Evolutionary conservation across 2,888 invertebrate species (phyloP).

Genomic region (Pseudococcus jackbeardsleyi): DNA sequence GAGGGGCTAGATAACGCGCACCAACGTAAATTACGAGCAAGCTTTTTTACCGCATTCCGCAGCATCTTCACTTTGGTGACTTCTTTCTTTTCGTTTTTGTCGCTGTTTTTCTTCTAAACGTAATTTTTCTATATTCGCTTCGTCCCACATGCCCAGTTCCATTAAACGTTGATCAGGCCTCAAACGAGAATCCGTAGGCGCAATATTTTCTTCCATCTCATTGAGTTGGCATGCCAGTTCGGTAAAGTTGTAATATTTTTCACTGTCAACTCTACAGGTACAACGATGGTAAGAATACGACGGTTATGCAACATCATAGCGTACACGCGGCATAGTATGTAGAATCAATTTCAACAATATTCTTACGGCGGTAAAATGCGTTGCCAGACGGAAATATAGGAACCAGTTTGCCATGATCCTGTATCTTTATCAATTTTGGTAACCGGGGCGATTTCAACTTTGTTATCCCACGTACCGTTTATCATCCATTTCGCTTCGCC

Average conservation of each 20-base stretch:
- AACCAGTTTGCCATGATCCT: constrained; percentile 93
- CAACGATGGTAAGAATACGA: not conserved
- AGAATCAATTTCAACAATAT: not conserved
- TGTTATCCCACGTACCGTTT: constrained; percentile 94
- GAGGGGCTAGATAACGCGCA: not conserved
- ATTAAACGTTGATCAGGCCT: constrained; percentile 98
- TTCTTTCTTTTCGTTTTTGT: constrained; percentile 78
- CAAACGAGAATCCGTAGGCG: constrained; percentile 92
- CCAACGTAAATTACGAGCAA: not conserved
- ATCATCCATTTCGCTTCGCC: constrained; percentile 78
- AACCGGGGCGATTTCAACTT: constrained; percentile 94
- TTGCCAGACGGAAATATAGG: constrained; percentile 89
- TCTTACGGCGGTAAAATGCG: constrained; percentile 81
- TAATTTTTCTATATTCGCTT: constrained; percentile 88
- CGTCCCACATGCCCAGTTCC: constrained; percentile 94
- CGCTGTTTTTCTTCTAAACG: constrained; percentile 97
- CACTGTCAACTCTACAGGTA: constrained; percentile 75
- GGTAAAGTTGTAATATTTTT: constrained; percentile 93
- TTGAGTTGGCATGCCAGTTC: constrained; percentile 95
- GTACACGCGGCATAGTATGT: not conserved
- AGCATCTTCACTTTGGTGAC: constrained; percentile 82
- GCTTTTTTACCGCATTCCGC: constrained; percentile 74
- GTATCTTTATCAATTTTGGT: constrained; percentile 80
- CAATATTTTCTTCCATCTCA: constrained; percentile 91
- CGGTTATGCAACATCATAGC: not conserved